phyloP scores from a whole-genome alignment of 2,113 vertebrate species.

The Apteryx mantelli region DNA sequence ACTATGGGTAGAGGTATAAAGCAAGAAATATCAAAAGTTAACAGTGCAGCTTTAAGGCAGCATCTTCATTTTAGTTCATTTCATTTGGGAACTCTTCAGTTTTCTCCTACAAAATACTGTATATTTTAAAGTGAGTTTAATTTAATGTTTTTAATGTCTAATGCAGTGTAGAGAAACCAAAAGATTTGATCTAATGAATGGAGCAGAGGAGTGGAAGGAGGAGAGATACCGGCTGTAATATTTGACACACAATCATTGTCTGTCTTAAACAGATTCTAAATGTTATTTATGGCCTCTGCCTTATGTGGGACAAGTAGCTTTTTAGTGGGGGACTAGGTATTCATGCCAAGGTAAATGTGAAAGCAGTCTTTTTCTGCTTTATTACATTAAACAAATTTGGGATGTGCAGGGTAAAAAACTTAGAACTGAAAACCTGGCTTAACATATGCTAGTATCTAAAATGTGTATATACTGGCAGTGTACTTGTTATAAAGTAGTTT shows the following conservation, averaged over 20 bases:
- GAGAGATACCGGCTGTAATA: background rate
- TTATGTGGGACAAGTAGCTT: background rate
- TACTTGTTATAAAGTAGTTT: background rate
- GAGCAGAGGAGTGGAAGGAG: background rate
- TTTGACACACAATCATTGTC: background rate
- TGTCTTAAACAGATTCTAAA: background rate
- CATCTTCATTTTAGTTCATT: background rate
- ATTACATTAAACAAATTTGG: background rate
- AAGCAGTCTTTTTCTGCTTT: background rate
- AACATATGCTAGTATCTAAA: background rate
- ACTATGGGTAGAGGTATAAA: background rate
- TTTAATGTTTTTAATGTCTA: background rate
- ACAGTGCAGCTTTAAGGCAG: background rate
- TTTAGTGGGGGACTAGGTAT: background rate
- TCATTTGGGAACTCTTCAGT: background rate
- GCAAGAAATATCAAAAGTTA: background rate
- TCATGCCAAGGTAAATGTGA: background rate
- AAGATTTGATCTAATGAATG: background rate
- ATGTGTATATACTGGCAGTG: background rate
- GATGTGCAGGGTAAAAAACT: background rate
- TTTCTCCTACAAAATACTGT: background rate
- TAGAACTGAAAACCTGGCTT: background rate
- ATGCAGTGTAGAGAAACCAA: background rate
- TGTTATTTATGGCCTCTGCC: background rate
- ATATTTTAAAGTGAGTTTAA: background rate